Evolutionary conservation across 2,888 invertebrate species (phyloP), one percentile per base, ranked within the genome.

Genomic region (Aphrophora alni): DNA sequence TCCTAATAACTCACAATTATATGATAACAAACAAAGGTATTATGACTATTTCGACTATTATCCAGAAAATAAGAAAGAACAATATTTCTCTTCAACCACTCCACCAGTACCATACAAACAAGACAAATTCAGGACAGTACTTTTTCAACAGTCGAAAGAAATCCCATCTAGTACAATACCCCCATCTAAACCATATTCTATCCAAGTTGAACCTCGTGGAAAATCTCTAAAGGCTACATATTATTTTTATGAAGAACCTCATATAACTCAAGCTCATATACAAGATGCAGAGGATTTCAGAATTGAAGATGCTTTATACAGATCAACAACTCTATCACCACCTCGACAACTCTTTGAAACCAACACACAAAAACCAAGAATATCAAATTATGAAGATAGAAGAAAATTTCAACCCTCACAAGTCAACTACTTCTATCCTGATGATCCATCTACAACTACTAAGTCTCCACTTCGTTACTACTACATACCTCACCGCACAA

Each of bases 211-310:
- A 27, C 72, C 73, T 21, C 73, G 78, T 27, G 83, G 81, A 25
- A 82, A 81, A 38, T 44, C 84, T 44, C 51, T 83, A 72, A 85
- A 85, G 75, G 59, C 59, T 59, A 93, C 93, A 8, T 93, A 92
- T 87, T 94, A 91, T 85, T 94, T 93, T 86, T 93, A 93, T 84
- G 93, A 93, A 82, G 93, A 93, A 86, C 86, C 88, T 75, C 38
- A 79, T 59, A 79, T 79, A 26, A 74, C 78, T 14, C 51, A 79
- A 28, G 78, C 74, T n/a, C 51, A 79, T 14, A 68, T 79, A 7
- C 73, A 73, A 38, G 78, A 79, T 28, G 69, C 78, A 25, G 78
- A 79, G 33, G 74, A 59, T 69, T 51, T 73, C 27, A 33, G 59
- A 33, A 2, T 59, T 21, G 17, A 76, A 51, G 44, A 76, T 21